These are phyloP conservation scores for Heterochromis multidens DNA, from an alignment of 2,113 vertebrate genomes.

Conservation along the genomic window DNA sequence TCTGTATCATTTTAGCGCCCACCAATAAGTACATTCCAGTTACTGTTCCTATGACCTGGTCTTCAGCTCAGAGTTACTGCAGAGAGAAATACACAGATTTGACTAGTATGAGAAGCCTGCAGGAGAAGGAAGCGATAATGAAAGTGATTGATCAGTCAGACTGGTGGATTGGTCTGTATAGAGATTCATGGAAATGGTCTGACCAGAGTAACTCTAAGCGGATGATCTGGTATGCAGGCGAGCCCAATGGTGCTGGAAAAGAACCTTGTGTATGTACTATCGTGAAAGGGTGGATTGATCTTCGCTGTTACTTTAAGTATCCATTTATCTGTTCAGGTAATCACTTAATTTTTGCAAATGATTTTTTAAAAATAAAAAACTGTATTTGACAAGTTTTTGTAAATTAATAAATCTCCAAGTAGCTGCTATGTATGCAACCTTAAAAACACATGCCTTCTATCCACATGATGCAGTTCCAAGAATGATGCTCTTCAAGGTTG, in stretches of 20 bases:
- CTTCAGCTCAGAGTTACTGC: not conserved
- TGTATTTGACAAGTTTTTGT: not conserved
- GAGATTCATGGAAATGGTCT: not conserved
- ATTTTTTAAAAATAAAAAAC: too few species aligned
- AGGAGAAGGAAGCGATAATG: not conserved
- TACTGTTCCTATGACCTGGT: not conserved
- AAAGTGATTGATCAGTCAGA: not conserved
- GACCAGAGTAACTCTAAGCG: not conserved
- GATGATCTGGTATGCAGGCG: fast-evolving
- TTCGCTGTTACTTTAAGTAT: fast-evolving
- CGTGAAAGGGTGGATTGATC: fast-evolving
- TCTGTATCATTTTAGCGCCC: not conserved
- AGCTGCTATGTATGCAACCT: not conserved
- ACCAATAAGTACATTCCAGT: not conserved
- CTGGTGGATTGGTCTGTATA: not conserved
- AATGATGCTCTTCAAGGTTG: not conserved
- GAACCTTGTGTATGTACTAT: fast-evolving
- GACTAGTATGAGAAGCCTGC: not conserved
- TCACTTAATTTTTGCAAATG: too few species aligned
- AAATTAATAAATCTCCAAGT: not conserved
- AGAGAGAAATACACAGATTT: not conserved
- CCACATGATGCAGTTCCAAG: not conserved
- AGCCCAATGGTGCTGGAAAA: not conserved
- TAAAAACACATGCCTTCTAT: not conserved
- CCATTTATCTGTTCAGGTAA: not conserved